A percentile compares a stretch with the other conserved stretches of the same genome.
These are phyloP conservation scores for Perodicticus potto DNA, from an alignment of 2,797 vertebrate species.

Conservation along the genomic window DNA sequence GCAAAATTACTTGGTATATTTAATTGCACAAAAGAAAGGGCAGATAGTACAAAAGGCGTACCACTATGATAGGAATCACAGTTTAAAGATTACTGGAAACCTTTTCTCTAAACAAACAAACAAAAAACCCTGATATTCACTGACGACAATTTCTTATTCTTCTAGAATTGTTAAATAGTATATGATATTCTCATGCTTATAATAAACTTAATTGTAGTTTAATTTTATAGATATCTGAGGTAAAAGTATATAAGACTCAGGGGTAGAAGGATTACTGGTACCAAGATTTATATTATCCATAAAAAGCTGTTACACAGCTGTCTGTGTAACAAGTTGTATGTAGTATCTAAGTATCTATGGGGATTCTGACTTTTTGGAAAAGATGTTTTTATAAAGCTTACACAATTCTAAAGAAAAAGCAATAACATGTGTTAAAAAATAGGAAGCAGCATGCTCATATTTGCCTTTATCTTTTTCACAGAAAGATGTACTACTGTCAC, in stretches of 20 bases:
- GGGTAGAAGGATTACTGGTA: neutral
- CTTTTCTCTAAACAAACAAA: neutral
- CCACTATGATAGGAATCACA: neutral
- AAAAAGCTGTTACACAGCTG: neutral
- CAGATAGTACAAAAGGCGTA: neutral
- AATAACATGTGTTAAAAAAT: neutral
- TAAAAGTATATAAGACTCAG: neutral
- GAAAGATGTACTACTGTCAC: neutral
- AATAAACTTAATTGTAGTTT: neutral
- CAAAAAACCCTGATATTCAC: neutral
- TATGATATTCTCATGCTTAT: neutral
- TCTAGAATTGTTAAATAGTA: neutral
- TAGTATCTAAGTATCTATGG: neutral
- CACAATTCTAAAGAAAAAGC: slow-evolving; percentile 10
- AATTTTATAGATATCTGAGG: neutral
- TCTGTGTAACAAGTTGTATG: neutral
- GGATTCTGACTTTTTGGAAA: neutral
- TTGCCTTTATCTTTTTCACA: slow-evolving; percentile 34
- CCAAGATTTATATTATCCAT: neutral
- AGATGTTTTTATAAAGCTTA: neutral
- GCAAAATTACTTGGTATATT: neutral
- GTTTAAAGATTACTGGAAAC: neutral
- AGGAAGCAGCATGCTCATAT: neutral
- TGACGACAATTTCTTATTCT: neutral
- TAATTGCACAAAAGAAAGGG: neutral